Evolutionary conservation across 2,888 invertebrate genomes (phyloP), one percentile per base, ranked within the genome.

Genomic region (Platycheirus albimanus): DNA sequence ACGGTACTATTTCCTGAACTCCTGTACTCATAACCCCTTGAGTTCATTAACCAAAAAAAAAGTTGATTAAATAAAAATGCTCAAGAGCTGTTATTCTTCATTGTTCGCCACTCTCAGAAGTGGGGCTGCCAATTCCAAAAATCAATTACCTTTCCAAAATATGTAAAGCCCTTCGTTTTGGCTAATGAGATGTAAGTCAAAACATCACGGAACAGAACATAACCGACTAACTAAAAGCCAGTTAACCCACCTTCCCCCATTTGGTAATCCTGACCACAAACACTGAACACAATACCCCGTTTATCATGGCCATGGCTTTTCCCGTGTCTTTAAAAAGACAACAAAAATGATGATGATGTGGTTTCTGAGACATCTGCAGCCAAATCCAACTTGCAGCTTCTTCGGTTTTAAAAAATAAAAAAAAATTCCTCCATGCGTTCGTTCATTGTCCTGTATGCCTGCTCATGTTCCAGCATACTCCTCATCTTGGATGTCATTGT

Each of bases 391-490:
- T 41, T 36, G 41, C n/a, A 70, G 43, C 13, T 77, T 67, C 56
- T 56, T 52, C 5, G 0, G n/a, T n/a, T n/a, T n/a, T n/a, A n/a
- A n/a, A n/a, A n/a, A n/a, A n/a, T n/a, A n/a, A n/a, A n/a, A n/a
- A n/a, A n/a, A n/a, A n/a, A n/a, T 24, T 17, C 10, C 11, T 38
- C 38, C 20, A 43, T 15, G 38, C 61, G 56, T 36, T 67, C 78
- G 72, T 78, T 78, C 83, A 78, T 74, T 83, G 83, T 83, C 78
- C 78, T 78, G n/a, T n/a, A n/a, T n/a, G n/a, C n/a, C n/a, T n/a
- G n/a, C n/a, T n/a, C n/a, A n/a, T n/a, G 33, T 19, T 47, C 66
- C 11, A 47, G 54, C 15, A 33, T 33, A 69, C 15, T 66, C 24
- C 28, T 66, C 24, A 43, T 52, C 54, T 56, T 43, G 8, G 43